phyloP scores from a whole-genome alignment of 2,888 invertebrate genomes.

The Spialia ferax region DNA sequence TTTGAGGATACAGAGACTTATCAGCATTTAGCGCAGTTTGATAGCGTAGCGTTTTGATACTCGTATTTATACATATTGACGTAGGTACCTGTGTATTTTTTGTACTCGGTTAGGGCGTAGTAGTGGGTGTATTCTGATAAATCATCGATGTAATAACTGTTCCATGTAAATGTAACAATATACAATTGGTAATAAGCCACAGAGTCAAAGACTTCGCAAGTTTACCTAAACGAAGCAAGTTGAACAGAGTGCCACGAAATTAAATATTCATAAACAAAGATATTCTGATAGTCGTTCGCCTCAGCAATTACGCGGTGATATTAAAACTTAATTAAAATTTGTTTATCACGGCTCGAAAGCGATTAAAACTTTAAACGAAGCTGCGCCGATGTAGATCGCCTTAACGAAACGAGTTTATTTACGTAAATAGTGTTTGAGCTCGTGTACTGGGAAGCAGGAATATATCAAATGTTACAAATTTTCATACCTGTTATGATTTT shows the following conservation, averaged over 20 bases:
- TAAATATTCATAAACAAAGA: slow-evolving; percentile 77
- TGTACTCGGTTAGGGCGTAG: no score
- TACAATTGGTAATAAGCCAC: neutral
- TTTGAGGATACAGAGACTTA: neutral
- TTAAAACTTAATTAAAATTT: slow-evolving; percentile 87
- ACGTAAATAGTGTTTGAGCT: slow-evolving; percentile 73
- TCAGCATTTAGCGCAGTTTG: no score
- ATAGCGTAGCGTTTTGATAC: no score
- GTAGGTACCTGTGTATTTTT: no score
- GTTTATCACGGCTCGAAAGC: slow-evolving; percentile 84
- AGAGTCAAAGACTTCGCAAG: slow-evolving; percentile 17
- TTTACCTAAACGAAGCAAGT: slow-evolving; percentile 23
- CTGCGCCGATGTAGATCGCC: slow-evolving; percentile 77
- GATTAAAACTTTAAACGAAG: slow-evolving; percentile 86
- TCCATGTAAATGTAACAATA: neutral
- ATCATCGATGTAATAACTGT: neutral
- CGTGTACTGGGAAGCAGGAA: slow-evolving; percentile 26
- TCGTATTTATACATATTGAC: no score
- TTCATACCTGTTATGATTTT: no score
- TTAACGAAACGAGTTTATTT: slow-evolving; percentile 81
- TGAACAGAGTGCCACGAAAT: slow-evolving; percentile 53
- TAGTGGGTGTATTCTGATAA: no score
- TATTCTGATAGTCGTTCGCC: slow-evolving; percentile 78
- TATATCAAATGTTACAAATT: slow-evolving; percentile 23
- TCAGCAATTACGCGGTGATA: slow-evolving; percentile 85